phyloP scores from a whole-genome alignment of 2,888 invertebrate genomes.

The Drosophila kuntzei region DNA sequence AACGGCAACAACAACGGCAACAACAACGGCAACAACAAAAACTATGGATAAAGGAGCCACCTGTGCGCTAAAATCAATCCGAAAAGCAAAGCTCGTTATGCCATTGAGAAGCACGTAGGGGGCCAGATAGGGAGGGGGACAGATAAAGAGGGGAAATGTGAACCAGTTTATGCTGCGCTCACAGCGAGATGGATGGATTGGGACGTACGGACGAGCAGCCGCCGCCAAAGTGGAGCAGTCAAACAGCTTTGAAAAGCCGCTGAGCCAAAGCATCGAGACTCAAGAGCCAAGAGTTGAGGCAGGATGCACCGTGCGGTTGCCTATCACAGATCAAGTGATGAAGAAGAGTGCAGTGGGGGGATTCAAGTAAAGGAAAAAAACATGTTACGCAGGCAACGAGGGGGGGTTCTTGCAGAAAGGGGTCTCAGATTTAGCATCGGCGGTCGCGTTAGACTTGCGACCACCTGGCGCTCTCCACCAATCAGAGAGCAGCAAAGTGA shows the following conservation, averaged over 20 bases:
- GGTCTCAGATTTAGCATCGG: constrained; percentile 66
- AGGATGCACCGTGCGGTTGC: constrained; percentile 45
- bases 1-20: constrained; percentile 20
- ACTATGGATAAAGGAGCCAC: constrained; percentile 57
- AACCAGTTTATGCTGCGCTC: constrained; percentile 67
- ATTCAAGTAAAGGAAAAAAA: constrained; percentile 17
- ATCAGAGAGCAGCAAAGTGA: constrained; percentile 81
- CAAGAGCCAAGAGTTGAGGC: constrained; percentile 23
- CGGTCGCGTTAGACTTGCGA: constrained; percentile 75
- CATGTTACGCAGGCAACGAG: constrained; percentile 33
- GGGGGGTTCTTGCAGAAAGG: background rate
- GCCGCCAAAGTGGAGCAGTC: constrained; percentile 79
- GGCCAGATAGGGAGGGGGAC: background rate
- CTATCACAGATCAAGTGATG: constrained; percentile 39
- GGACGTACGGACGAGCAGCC: constrained; percentile 56
- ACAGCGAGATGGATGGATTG: constrained; percentile 66
- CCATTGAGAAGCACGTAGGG: constrained; percentile 11
- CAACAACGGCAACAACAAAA: constrained; percentile 23
- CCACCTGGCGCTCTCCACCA: constrained; percentile 84
- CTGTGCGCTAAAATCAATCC: constrained; percentile 78
- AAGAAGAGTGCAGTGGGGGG: background rate
- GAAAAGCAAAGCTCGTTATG: constrained; percentile 77
- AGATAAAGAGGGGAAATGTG: constrained; percentile 24
- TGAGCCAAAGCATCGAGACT: constrained; percentile 15
- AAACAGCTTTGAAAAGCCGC: constrained; percentile 80